These are phyloP conservation scores for Poecilobothrus nobilitatus DNA, from an alignment of 2,888 invertebrate species.

Conservation along the genomic window DNA sequence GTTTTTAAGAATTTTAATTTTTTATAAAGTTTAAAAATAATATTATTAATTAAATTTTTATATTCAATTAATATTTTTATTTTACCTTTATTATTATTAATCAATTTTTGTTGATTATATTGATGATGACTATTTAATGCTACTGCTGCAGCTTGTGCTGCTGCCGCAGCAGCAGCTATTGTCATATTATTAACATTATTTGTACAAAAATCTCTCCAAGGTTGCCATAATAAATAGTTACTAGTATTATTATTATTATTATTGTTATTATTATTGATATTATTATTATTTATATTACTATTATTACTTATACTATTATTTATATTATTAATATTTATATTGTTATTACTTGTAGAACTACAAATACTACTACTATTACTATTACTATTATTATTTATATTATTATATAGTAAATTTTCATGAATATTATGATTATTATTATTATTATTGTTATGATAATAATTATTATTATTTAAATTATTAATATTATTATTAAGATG, in stretches of 20 bases:
- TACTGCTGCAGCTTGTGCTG: not conserved
- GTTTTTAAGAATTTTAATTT: too few relatives aligned
- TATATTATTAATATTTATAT: slow-evolving; percentile 17
- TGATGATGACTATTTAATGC: not conserved
- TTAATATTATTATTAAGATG: not conserved
- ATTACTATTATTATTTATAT: slow-evolving; percentile 2
- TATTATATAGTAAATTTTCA: slow-evolving; percentile 1
- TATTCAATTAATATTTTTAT: too few relatives aligned
- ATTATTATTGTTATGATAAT: slow-evolving; percentile 2
- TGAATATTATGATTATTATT: slow-evolving; percentile 8
- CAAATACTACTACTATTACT: not conserved
- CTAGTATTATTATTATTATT: slow-evolving; percentile 38
- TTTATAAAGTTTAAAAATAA: too few relatives aligned
- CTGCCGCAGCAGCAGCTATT: slow-evolving; percentile 20
- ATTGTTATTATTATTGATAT: slow-evolving; percentile 21
- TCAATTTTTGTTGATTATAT: not conserved
- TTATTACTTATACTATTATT: slow-evolving; percentile 24
- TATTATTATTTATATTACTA: slow-evolving; percentile 14
- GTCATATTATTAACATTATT: slow-evolving; percentile 27
- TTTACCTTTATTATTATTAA: not conserved
- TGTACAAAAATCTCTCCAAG: slow-evolving; percentile 40
- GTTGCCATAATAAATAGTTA: slow-evolving; percentile 40
- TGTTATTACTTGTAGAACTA: not conserved
- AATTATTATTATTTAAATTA: not conserved
- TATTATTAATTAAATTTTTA: too few relatives aligned